Evolutionary conservation across 2,888 invertebrate species (phyloP).

Genomic region (Lobophora halterata): DNA sequence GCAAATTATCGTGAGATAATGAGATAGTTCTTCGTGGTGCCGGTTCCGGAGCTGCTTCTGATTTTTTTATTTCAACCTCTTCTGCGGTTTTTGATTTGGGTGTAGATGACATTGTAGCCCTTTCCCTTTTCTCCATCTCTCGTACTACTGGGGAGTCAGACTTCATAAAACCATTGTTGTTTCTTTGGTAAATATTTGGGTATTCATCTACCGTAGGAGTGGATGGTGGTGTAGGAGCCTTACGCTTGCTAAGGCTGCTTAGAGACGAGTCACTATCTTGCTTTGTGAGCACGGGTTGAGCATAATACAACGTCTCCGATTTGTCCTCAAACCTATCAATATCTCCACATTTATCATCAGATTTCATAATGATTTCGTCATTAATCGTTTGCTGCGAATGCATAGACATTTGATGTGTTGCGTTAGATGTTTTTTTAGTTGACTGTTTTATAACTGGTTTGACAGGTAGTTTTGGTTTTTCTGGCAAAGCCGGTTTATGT

Average conservation of each 20-base stretch:
- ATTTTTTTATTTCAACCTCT: constrained; percentile 57
- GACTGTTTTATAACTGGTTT: constrained; percentile 81
- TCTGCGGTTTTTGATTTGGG: constrained; percentile 55
- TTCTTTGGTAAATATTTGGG: constrained; percentile 81
- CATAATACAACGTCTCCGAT: constrained; percentile 66
- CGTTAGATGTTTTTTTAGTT: constrained; percentile 57
- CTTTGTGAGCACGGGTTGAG: constrained; percentile 75
- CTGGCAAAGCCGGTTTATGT: constrained; percentile 84
- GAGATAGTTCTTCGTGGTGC: constrained; percentile 86
- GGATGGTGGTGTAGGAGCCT: constrained; percentile 88
- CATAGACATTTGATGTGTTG: constrained; percentile 72
- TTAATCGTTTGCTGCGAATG: constrained; percentile 76
- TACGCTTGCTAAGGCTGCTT: constrained; percentile 83
- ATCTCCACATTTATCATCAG: constrained; percentile 66
- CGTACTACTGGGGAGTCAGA: constrained; percentile 86
- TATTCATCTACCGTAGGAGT: constrained; percentile 73
- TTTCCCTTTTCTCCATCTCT: constrained; percentile 88
- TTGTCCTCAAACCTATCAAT: constrained; percentile 63
- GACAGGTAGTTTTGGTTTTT: constrained; percentile 84
- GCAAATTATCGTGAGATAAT: constrained; percentile 87
- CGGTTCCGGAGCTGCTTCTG: constrained; percentile 80
- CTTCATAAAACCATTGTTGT: constrained; percentile 76
- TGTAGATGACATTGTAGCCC: constrained; percentile 68
- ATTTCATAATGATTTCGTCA: constrained; percentile 49
- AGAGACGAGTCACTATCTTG: constrained; percentile 80